Percentiles rank a stretch among this genome's conserved stretches.
These are phyloP conservation scores for mouse (Mus musculus) DNA, from an alignment of 2,113 vertebrate genomes.

Conservation along the genomic window GRCm39 chr7:144770501-144771000, in stretches of 20 bases:
- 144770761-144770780: neutral
- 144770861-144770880: too few relatives aligned
- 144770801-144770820: neutral
- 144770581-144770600: neutral
- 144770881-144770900: neutral
- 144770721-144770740: fast-evolving
- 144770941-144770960: neutral
- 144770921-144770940: neutral
- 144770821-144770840: fast-evolving
- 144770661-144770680: neutral
- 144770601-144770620: neutral
- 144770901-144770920: neutral
- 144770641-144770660: neutral
- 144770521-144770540: conserved; percentile 84
- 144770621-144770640: neutral
- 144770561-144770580: fast-evolving
- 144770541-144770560: conserved; percentile 80
- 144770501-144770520: neutral
- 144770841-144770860: neutral
- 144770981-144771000: neutral
- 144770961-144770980: neutral
- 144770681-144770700: neutral
- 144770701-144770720: fast-evolving
- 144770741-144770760: fast-evolving
- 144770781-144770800: neutral